Evolutionary conservation across 1,140 invertebrate genomes (phyloP).

Genomic region (Ooceraea biroi): DNA sequence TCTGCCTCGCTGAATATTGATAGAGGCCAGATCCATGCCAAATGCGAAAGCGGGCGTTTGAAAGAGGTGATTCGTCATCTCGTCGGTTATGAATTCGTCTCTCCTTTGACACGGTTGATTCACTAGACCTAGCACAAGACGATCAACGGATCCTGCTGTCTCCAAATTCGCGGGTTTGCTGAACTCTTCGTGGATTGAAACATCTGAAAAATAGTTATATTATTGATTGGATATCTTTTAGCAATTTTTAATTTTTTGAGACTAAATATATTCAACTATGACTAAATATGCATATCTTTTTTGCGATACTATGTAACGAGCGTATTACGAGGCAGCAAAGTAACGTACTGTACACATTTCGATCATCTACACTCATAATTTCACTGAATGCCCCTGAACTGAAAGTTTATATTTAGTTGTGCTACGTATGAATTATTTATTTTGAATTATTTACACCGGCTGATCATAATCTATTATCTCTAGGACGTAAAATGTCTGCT

Average conservation of each 20-base stretch:
- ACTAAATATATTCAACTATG: background rate
- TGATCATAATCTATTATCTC: background rate
- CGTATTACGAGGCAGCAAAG: too few species aligned
- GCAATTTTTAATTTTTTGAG: background rate
- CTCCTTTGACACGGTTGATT: conserved; percentile 92
- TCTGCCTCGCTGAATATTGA: conserved; percentile 95
- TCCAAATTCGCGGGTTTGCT: conserved; percentile 88
- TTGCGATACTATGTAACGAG: too few species aligned
- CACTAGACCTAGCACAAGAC: conserved; percentile 91
- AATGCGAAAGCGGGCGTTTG: conserved; percentile 90
- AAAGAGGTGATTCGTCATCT: conserved; percentile 95
- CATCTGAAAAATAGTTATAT: conserved; percentile 87
- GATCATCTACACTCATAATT: too few species aligned
- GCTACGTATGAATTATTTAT: too few species aligned
- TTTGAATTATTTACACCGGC: too few species aligned
- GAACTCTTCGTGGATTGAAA: conserved; percentile 92
- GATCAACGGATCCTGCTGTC: conserved; percentile 92
- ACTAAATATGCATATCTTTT: too few species aligned
- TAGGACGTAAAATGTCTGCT: background rate
- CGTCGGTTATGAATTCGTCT: conserved; percentile 93
- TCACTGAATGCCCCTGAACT: too few species aligned
- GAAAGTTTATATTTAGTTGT: too few species aligned
- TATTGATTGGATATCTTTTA: background rate
- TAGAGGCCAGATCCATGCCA: conserved; percentile 95
- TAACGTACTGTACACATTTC: too few species aligned